Base-by-base conservation (phyloP, 2,113 vertebrate genomes). In the Tretioscincus oriximinensis region DNA sequence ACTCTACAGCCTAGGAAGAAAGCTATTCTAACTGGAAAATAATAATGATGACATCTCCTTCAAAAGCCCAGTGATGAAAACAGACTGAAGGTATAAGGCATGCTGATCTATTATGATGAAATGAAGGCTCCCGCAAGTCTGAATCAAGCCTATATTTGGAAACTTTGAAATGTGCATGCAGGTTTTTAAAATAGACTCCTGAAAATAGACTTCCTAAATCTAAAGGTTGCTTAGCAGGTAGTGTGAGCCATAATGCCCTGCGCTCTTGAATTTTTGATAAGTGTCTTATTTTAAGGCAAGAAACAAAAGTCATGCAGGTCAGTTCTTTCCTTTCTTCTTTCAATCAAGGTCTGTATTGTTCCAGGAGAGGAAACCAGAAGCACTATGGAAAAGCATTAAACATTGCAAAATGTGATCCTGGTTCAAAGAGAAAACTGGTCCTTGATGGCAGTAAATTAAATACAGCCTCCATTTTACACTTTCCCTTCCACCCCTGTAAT, bases 231-330 rank as follows among this genome's bases (percentile, higher is more conserved):
- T 61, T 79, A 63, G 54, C 68, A 61, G 77, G 54, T 45, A n/a
- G 26, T 65, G 54, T 67, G 24, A 47, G 35, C 26, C 51, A 79
- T 61, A 71, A 79, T 71, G 58, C 9, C 54, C 49, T 21, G 31
- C 24, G 31, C 54, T 79, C 16, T 69, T 79, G 68, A 61, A 79
- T 79, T 71, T 79, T 79, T 79, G 20, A 79, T 71, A 45, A 70
- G 77, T 22, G 24, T 79, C 58, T 61, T 79, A 79, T 79, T 79
- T 79, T 71, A 79, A 79, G 67, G 5, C 61, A 79, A 71, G n/a
- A 68, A 71, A 71, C 47, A 12, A 22, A 61, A 79, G 77, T 47
- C 77, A 47, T 28, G 35, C 20, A 45, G 77, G 77, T 79, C 67
- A 79, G 35, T 71, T 41, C 14, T 70, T 47, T 45, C 9, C 31